Base-by-base conservation (phyloP, 2,113 vertebrate species). In the Prietella phreatophila region DNA sequence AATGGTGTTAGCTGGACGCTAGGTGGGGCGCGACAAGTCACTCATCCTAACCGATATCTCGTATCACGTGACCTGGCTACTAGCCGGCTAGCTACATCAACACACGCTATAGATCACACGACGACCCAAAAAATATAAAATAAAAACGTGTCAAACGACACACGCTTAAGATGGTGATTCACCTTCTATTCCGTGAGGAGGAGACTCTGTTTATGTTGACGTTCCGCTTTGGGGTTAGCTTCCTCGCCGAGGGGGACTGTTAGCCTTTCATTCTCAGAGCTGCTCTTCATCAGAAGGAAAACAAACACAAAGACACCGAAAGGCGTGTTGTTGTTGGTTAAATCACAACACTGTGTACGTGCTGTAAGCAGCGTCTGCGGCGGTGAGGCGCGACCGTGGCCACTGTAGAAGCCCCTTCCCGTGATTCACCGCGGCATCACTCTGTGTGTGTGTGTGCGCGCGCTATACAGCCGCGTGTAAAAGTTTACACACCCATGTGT, bases 321-420 rank as follows among this genome's bases (percentile, higher is more conserved):
- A 36, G 27, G 7, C 56, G 58, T 36, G 55, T 5, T 33, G 47
- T 20, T 3, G 10, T 22, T 11, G 79, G 8, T 4, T 61, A 42
- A 82, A 61, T 27, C 58, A 1, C 14, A 19, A 58, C 9, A 5
- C 36, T 39, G 80, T 36, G 3, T 30, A 8, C 39, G 19, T 11
- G 55, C 15, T 79, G 17, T 33, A 5, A n/a, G 0, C 47, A 10
- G 71, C 17, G 67, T 15, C 30, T 36, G 7, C 17, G 20, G 33
- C 27, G 50, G 79, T 56, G 33, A 36, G 19, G 9, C 22, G 55
- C 17, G 85, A 47, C 73, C 42, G 60, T 42, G 63, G 85, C 79
- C 71, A 36, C 89, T 86, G 85, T 25, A 65, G 58, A 83, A 90
- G 82, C 58, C 89, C 87, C 63, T 76, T 87, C 90, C 88, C 90